Evolutionary conservation across 2,113 vertebrate species (phyloP).

Genomic region (Ellobius talpinus): DNA sequence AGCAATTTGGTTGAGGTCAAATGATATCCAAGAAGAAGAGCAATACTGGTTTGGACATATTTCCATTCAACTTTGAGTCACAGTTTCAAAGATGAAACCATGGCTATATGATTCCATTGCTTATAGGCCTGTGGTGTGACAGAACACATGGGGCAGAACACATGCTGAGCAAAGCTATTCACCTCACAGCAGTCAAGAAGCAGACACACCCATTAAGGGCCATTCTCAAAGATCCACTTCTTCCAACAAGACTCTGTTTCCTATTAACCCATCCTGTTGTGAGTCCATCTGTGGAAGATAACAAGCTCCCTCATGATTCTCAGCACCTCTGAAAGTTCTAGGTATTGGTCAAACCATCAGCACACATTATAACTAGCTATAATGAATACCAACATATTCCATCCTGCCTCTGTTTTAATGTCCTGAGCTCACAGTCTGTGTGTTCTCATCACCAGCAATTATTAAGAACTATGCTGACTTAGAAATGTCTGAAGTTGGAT

Average conservation of each 20-base stretch:
- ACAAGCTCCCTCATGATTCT: neutral
- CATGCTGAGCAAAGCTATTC: neutral
- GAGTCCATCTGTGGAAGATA: too few species aligned
- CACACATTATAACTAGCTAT: neutral
- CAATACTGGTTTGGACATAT: neutral
- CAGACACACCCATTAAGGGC: neutral
- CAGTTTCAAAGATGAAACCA: neutral
- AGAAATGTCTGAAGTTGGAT: neutral
- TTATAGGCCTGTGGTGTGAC: neutral
- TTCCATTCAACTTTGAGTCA: neutral
- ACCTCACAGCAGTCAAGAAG: neutral
- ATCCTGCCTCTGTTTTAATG: rapidly evolving
- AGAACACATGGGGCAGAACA: neutral
- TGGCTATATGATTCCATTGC: neutral
- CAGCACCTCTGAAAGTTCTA: neutral
- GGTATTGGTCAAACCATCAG: neutral
- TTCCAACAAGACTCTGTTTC: neutral
- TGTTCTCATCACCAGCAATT: neutral
- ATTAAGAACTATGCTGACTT: neutral
- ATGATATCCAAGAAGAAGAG: neutral
- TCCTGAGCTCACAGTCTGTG: too few species aligned
- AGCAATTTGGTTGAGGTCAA: neutral
- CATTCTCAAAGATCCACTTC: neutral
- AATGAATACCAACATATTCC: neutral
- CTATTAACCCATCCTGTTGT: neutral